Evolutionary conservation across 2,888 invertebrate species (phyloP).

Genomic region (Brachynemurus nebulosus): DNA sequence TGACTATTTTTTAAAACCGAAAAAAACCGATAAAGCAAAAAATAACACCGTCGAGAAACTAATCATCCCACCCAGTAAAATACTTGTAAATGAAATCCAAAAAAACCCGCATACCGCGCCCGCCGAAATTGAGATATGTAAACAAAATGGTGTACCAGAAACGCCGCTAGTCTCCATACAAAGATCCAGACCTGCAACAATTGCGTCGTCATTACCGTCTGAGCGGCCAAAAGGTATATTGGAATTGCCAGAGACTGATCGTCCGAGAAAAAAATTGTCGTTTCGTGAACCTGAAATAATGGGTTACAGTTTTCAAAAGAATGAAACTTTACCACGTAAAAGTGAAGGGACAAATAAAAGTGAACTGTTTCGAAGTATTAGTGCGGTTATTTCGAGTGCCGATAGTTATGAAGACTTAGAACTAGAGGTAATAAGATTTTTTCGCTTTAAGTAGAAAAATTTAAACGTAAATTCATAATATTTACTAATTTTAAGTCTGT

Average conservation of each 20-base stretch:
- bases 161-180: conserved; percentile 21
- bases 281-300: conserved; percentile 75
- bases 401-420: conserved; percentile 44
- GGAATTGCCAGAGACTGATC: conserved; percentile 30
- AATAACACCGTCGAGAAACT: conserved; percentile 15
- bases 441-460: neutral
- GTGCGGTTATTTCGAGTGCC: conserved; percentile 24
- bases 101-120: conserved; percentile 17
- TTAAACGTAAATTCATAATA: neutral
- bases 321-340: conserved; percentile 29
- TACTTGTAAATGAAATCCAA: conserved; percentile 24
- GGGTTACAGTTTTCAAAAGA: conserved; percentile 23
- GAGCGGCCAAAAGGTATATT: conserved; percentile 29
- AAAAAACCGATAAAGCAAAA: conserved; percentile 29
- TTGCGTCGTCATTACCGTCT: conserved; percentile 24
- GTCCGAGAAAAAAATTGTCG: conserved; percentile 72
- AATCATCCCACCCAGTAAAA: conserved; percentile 25
- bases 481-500: neutral
- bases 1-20: conserved; percentile 34
- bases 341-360: conserved; percentile 27
- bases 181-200: conserved; percentile 25
- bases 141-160: conserved; percentile 9
- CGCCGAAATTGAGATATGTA: neutral
- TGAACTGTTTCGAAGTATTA: conserved; percentile 24
- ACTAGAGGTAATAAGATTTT: conserved; percentile 46